Evolutionary conservation across 2,113 vertebrate species (phyloP).

Genomic region (Paralichthys olivaceus): DNA sequence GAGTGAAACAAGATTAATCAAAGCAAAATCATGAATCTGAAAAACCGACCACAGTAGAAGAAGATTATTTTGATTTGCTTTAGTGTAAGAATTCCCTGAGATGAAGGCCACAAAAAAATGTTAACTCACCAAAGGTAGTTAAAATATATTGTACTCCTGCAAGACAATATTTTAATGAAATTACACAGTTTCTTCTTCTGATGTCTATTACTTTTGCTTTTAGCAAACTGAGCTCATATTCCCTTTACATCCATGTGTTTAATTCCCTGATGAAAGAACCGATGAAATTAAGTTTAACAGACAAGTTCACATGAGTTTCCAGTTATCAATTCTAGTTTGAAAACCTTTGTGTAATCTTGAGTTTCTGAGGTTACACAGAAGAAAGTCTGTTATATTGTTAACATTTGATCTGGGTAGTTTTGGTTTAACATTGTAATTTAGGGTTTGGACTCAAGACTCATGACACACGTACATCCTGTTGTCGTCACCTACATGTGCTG

Average conservation of each 20-base stretch:
- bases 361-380: no score
- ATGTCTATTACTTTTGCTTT: slow-evolving; percentile 4
- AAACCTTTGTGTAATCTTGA: no score
- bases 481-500: no score
- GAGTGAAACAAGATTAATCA: slow-evolving; percentile 42
- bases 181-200: not conserved
- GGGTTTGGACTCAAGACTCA: no score
- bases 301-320: not conserved
- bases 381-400: no score
- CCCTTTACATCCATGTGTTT: not conserved
- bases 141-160: not conserved
- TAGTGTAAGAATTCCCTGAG: slow-evolving; percentile 13
- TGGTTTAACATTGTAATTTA: no score
- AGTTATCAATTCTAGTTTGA: not conserved
- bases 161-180: slow-evolving; percentile 31
- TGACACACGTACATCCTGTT: no score
- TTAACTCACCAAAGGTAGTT: slow-evolving; percentile 5
- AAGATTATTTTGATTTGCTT: slow-evolving; percentile 38
- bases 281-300: not conserved
- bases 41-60: slow-evolving; percentile 8
- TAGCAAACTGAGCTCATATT: not conserved
- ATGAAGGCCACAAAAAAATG: not conserved
- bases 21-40: slow-evolving; percentile 39
- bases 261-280: no score
- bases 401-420: no score